A percentile compares a stretch with the other conserved stretches of the same genome.
Evolutionary conservation across 2,888 invertebrate genomes (phyloP).

Genomic region (Bombylius major): DNA sequence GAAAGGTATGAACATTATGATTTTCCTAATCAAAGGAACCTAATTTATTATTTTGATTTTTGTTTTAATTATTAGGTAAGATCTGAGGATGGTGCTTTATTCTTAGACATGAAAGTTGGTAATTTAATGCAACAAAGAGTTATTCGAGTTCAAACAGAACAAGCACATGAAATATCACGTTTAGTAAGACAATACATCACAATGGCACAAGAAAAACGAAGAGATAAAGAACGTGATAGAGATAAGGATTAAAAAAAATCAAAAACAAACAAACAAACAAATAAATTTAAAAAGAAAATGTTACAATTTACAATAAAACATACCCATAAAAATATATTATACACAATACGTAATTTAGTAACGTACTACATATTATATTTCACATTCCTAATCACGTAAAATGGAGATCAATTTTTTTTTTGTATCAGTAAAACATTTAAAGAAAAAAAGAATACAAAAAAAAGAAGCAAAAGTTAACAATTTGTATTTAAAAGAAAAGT

Average conservation of each 20-base stretch:
- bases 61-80: slow-evolving; percentile 43
- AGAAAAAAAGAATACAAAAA: too few relatives aligned
- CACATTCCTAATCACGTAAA: too few relatives aligned
- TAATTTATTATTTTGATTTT: background rate
- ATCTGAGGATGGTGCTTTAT: slow-evolving; percentile 82
- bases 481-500: too few relatives aligned
- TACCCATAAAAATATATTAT: background rate
- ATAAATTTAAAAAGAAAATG: background rate
- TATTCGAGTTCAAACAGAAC: slow-evolving; percentile 89
- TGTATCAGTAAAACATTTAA: too few relatives aligned
- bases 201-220: slow-evolving; percentile 53
- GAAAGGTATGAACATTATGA: slow-evolving; percentile 48
- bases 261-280: too few relatives aligned
- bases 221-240: slow-evolving; percentile 18
- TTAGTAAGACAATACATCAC: slow-evolving; percentile 95
- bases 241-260: background rate
- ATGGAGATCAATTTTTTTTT: too few relatives aligned
- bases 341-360: background rate
- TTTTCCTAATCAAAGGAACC: background rate
- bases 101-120: slow-evolving; percentile 93
- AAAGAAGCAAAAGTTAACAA: too few relatives aligned
- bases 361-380: too few relatives aligned
- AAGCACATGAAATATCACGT: slow-evolving; percentile 93
- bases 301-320: too few relatives aligned
- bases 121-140: slow-evolving; percentile 92